These are phyloP conservation scores for Nycticebus coucang DNA, from an alignment of 2,113 vertebrate species.

Conservation along the genomic window DNA sequence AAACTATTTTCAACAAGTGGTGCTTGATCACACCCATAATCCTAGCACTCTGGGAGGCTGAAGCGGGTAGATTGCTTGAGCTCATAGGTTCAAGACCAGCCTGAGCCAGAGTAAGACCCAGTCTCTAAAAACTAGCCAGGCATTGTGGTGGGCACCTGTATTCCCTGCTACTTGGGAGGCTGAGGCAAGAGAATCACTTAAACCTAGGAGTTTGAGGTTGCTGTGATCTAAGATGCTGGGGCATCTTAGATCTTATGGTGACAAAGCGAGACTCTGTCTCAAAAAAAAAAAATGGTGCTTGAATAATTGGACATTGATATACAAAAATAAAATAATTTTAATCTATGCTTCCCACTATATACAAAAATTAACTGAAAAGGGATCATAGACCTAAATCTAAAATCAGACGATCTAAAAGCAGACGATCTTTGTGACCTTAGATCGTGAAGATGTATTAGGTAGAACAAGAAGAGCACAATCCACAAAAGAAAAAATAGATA, in stretches of 20 bases:
- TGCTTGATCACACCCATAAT: not conserved
- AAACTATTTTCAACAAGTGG: not conserved
- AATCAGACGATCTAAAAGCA: not conserved
- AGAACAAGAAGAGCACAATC: not conserved
- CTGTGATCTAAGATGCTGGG: too few relatives aligned
- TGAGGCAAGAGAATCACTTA: too few relatives aligned
- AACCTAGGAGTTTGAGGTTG: too few relatives aligned
- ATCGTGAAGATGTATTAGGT: conserved; percentile 3
- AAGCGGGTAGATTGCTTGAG: too few relatives aligned
- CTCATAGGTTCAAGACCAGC: too few relatives aligned
- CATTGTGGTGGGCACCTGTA: too few relatives aligned
- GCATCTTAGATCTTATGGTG: too few relatives aligned
- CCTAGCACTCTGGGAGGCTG: too few relatives aligned
- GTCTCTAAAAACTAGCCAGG: too few relatives aligned
- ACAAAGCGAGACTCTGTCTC: too few relatives aligned
- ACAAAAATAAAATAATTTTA: not conserved
- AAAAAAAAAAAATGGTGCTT: not conserved
- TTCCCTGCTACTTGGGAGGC: too few relatives aligned
- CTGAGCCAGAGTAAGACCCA: too few relatives aligned
- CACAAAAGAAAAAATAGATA: not conserved
- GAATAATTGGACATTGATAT: not conserved
- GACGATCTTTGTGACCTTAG: not conserved
- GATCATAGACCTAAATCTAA: not conserved
- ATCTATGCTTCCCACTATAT: not conserved
- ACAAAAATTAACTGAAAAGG: not conserved